These are phyloP conservation scores for Synanthedon formicaeformis DNA, from an alignment of 2,888 invertebrate genomes.

Conservation along the genomic window DNA sequence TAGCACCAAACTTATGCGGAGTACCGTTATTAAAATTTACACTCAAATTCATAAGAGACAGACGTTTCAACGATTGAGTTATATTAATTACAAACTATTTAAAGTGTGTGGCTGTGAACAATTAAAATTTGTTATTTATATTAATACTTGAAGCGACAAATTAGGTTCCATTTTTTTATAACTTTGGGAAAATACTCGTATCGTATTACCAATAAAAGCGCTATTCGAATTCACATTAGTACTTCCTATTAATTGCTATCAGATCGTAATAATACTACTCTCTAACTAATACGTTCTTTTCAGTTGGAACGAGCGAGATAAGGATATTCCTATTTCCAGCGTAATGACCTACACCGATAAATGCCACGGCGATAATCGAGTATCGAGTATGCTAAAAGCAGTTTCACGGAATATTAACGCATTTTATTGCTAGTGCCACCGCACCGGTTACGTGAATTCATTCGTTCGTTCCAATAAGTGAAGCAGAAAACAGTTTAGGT, in stretches of 20 bases:
- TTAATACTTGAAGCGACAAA: too few species aligned
- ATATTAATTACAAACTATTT: neutral
- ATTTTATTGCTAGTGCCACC: constrained; percentile 8
- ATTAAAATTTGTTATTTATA: neutral
- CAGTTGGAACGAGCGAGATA: neutral
- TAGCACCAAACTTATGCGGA: neutral
- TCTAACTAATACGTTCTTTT: too few species aligned
- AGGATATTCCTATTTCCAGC: neutral
- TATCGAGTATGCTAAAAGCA: constrained; percentile 2
- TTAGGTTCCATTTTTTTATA: too few species aligned
- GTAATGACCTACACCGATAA: neutral
- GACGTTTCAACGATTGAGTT: neutral
- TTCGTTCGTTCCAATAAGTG: too few species aligned
- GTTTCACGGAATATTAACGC: constrained; percentile 7
- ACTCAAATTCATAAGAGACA: neutral
- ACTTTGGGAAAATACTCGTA: too few species aligned
- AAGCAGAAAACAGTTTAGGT: too few species aligned
- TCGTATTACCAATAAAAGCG: too few species aligned
- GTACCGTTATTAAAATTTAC: neutral
- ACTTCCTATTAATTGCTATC: too few species aligned
- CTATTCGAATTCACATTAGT: too few species aligned
- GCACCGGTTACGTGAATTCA: too few species aligned
- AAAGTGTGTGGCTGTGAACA: neutral
- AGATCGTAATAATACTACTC: too few species aligned
- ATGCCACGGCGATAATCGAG: constrained; percentile 6